Evolutionary conservation across 2,113 vertebrate genomes (phyloP).

Genomic region (Epinephelus cyanopodus): DNA sequence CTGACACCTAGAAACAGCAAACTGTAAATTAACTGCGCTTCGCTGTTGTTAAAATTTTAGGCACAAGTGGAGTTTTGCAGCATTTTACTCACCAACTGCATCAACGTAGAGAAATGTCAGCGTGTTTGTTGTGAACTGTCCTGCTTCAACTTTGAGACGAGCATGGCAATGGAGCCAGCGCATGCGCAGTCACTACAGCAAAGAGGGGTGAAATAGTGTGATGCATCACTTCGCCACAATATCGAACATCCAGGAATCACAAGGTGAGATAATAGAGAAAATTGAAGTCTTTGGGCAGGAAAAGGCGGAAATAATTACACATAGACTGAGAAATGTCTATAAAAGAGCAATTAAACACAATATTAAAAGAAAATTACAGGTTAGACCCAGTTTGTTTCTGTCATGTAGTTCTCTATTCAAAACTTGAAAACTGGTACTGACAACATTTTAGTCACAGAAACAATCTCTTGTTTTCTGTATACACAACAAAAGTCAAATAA

Average conservation of each 20-base stretch:
- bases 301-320: not conserved
- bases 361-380: not conserved
- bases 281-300: not conserved
- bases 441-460: too few species aligned
- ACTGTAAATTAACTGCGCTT: rapidly evolving
- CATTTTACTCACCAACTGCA: constrained; percentile 6
- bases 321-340: not conserved
- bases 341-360: not conserved
- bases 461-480: too few species aligned
- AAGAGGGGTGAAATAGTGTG: not conserved
- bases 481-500: too few species aligned
- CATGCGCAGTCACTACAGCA: constrained; percentile 12
- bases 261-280: too few species aligned
- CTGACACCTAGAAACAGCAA: too few species aligned
- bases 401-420: not conserved
- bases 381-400: not conserved
- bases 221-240: not conserved
- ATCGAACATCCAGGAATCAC: not conserved
- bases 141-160: not conserved
- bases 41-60: too few species aligned
- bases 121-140: not conserved
- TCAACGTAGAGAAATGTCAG: rapidly evolving
- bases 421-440: too few species aligned
- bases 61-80: rapidly evolving
- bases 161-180: rapidly evolving